Conservation (phyloP, 2,797 vertebrate species). For the Silurus aristotelis region DNA sequence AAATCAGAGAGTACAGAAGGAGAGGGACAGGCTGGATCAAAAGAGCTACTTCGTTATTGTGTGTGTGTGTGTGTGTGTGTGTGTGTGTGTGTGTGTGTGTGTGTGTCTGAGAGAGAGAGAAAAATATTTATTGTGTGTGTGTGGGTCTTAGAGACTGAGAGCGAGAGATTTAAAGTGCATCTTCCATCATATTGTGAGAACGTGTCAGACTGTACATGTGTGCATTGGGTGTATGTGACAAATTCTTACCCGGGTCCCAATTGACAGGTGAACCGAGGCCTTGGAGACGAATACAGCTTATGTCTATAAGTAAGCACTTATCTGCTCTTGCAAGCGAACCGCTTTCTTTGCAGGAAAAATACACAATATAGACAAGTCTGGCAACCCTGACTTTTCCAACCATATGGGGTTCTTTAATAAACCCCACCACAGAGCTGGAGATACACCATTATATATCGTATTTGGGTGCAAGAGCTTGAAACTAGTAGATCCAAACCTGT, state of each 20-base stretch:
- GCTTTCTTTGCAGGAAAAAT: background rate
- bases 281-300: background rate
- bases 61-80: background rate
- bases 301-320: slow-evolving; percentile 12
- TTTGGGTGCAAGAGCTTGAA: too few species aligned
- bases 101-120: background rate
- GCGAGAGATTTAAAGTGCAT: slow-evolving; percentile 11
- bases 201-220: slow-evolving; percentile 2
- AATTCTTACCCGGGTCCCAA: slow-evolving; percentile 5
- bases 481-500: too few species aligned
- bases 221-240: background rate
- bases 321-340: background rate
- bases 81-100: background rate
- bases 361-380: background rate
- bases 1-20: slow-evolving; percentile 15
- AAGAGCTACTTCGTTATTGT: slow-evolving; percentile 23
- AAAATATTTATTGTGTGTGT: background rate
- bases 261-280: background rate
- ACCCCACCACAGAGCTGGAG: too few species aligned
- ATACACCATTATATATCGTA: too few species aligned
- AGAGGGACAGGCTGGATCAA: slow-evolving; percentile 6
- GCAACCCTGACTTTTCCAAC: too few species aligned
- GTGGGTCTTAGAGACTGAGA: background rate
- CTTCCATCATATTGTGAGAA: slow-evolving; percentile 21
- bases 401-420: too few species aligned